Percentiles rank a stretch among this genome's conserved stretches.
Evolutionary conservation across 2,888 invertebrate species (phyloP).

Genomic region (Chymomyza amoena): DNA sequence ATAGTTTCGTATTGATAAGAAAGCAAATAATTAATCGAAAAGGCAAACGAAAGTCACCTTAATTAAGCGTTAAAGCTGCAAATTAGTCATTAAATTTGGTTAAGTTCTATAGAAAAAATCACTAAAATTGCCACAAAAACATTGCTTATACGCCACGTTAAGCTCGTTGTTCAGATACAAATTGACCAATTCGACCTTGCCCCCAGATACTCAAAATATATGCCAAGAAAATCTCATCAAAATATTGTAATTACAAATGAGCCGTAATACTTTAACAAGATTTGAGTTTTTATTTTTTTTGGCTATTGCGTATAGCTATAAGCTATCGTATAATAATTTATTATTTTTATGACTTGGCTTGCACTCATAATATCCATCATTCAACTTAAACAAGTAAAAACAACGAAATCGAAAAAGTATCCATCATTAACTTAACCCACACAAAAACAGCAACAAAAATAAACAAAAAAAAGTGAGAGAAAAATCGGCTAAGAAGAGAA

Average conservation of each 20-base stretch:
- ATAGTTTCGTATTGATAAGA: constrained; percentile 56
- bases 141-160: constrained; percentile 10
- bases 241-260: background rate
- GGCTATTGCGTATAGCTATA: background rate
- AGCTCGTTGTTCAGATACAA: background rate
- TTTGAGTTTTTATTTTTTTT: background rate
- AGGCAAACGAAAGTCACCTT: background rate
- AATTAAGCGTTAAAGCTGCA: background rate
- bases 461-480: background rate
- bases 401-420: background rate
- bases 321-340: background rate
- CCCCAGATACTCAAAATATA: background rate
- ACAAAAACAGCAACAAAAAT: background rate
- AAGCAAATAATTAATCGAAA: background rate
- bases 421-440: background rate
- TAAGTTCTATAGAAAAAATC: background rate
- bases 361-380: background rate
- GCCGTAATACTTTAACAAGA: background rate
- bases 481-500: too few species aligned
- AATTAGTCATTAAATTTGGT: too few species aligned
- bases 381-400: background rate
- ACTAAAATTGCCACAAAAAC: too few species aligned
- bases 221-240: constrained; percentile 3
- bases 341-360: background rate
- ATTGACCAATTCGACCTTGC: too few species aligned